These are phyloP conservation scores for Vulpes vulpes DNA, from an alignment of 2,113 vertebrate species.

Conservation along the genomic window DNA sequence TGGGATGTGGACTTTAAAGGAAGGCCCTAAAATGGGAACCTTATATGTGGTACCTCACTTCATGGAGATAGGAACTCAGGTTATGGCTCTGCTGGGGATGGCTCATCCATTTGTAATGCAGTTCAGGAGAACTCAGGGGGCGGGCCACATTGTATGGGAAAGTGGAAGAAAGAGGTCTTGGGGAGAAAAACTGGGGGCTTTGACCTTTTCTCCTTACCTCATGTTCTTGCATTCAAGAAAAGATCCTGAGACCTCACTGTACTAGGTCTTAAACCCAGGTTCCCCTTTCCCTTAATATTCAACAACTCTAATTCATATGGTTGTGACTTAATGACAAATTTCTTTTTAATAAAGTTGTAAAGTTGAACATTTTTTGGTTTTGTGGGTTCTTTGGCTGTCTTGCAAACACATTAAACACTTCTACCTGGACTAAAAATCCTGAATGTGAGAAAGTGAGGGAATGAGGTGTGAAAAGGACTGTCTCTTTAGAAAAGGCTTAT, in stretches of 20 bases:
- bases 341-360: constrained; percentile 73
- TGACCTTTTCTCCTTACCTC: neutral
- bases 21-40: neutral
- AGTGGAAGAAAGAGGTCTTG: neutral
- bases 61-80: neutral
- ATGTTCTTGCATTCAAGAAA: neutral
- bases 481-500: neutral
- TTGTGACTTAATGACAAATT: constrained; percentile 38
- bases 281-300: neutral
- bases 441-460: neutral
- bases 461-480: neutral
- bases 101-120: neutral
- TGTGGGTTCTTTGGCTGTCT: constrained; percentile 72
- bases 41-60: accelerated
- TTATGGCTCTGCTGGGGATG: neutral
- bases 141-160: neutral
- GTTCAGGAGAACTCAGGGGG: neutral
- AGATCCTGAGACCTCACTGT: neutral
- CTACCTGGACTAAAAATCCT: constrained; percentile 8
- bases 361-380: constrained; percentile 70
- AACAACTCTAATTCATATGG: neutral
- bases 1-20: neutral
- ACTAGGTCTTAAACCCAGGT: neutral
- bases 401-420: constrained; percentile 45
- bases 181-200: neutral